phyloP scores from a whole-genome alignment of 1,140 invertebrate genomes.

The Frieseomelitta varia region DNA sequence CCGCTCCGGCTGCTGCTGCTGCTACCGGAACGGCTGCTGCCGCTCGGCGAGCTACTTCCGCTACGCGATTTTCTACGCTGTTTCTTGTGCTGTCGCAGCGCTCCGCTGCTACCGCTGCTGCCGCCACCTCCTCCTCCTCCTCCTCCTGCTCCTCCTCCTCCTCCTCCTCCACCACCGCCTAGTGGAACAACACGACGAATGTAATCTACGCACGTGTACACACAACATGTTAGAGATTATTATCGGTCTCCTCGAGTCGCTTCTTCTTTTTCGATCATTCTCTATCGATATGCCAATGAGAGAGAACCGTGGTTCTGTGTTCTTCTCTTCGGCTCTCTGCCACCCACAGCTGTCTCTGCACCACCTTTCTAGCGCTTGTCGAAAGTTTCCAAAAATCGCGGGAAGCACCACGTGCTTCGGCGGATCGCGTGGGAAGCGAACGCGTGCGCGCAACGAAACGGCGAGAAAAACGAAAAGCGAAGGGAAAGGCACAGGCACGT shows the following conservation, averaged over 20 bases:
- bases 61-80: constrained; percentile 80
- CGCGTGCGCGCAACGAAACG: background rate
- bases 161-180: constrained; percentile 33
- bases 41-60: constrained; percentile 82
- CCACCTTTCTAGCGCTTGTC: too few relatives aligned
- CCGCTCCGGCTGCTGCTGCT: constrained; percentile 84
- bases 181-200: constrained; percentile 47
- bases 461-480: background rate
- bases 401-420: background rate
- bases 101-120: constrained; percentile 62
- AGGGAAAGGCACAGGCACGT: too few relatives aligned
- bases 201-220: constrained; percentile 23
- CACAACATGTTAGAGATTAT: constrained; percentile 15
- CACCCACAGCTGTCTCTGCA: too few relatives aligned
- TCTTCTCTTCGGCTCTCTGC: too few relatives aligned
- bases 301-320: background rate
- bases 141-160: constrained; percentile 46
- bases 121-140: constrained; percentile 34
- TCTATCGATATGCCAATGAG: background rate
- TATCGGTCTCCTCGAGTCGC: background rate
- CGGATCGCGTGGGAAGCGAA: too few relatives aligned
- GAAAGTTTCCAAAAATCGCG: background rate
- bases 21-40: constrained; percentile 84
- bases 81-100: constrained; percentile 77
- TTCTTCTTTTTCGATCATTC: background rate